Percentiles rank a stretch among this genome's conserved stretches.
phyloP scores from a whole-genome alignment of 2,888 invertebrate genomes.

The Apodemia duryi region DNA sequence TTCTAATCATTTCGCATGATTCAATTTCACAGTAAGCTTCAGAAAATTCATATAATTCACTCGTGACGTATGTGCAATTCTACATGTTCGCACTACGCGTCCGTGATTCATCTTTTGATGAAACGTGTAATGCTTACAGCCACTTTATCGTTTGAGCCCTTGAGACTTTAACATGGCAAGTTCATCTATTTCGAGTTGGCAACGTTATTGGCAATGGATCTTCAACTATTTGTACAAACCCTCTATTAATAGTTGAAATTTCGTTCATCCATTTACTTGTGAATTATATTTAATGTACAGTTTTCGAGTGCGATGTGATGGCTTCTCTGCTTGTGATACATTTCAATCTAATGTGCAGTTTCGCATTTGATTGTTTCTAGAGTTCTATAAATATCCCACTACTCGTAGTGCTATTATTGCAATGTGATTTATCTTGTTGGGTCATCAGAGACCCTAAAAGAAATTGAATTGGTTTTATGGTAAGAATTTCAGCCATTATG shows the following conservation, averaged over 20 bases:
- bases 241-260: conserved; percentile 17
- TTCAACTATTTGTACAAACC: conserved; percentile 13
- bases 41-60: conserved; percentile 21
- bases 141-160: conserved; percentile 39
- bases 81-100: conserved; percentile 13
- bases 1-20: conserved; percentile 25
- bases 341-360: background rate
- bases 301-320: background rate
- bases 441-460: background rate
- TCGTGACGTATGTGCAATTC: conserved; percentile 6
- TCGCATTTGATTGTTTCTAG: background rate
- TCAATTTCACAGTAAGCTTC: background rate
- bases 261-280: conserved; percentile 1
- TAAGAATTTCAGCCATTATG: background rate
- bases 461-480: background rate
- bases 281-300: background rate
- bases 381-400: background rate
- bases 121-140: conserved; percentile 5
- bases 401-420: background rate
- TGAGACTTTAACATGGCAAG: conserved; percentile 39
- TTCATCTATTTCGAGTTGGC: conserved; percentile 46
- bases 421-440: background rate
- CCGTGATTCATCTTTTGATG: conserved; percentile 7
- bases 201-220: conserved; percentile 36
- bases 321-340: background rate